A percentile compares a stretch with the other conserved stretches of the same genome.
Conservation (phyloP, 2,888 invertebrate species). For the Himalopsyche kuldschensis region DNA sequence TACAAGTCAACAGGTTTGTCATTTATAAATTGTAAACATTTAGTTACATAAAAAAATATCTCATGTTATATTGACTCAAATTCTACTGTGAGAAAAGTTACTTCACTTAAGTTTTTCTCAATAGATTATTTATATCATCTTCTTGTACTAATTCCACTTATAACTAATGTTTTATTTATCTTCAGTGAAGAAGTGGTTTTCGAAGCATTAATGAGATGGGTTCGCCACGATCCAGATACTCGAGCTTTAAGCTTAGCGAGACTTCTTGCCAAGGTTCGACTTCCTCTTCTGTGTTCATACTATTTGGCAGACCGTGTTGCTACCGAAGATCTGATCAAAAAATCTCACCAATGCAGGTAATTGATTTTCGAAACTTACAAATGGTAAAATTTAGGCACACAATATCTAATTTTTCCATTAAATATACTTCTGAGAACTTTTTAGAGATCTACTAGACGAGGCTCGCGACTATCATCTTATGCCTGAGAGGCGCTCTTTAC, state of each 20-base stretch:
- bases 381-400: background rate
- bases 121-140: too few species aligned
- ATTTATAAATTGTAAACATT: background rate
- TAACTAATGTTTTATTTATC: background rate
- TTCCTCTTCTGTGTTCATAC: constrained; percentile 80
- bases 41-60: background rate
- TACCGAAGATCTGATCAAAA: constrained; percentile 74
- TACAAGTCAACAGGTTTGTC: constrained; percentile 64
- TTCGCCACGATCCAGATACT: constrained; percentile 63
- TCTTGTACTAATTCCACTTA: too few species aligned
- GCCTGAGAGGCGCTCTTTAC: constrained; percentile 77
- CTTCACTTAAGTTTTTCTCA: too few species aligned
- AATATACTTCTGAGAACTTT: background rate
- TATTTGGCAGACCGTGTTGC: constrained; percentile 81
- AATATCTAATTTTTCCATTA: background rate
- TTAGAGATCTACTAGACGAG: constrained; percentile 80
- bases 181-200: constrained; percentile 78
- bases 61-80: too few species aligned
- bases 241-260: constrained; percentile 66
- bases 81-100: too few species aligned
- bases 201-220: constrained; percentile 82
- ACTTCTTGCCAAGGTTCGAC: constrained; percentile 72
- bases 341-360: constrained; percentile 76
- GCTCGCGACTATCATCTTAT: constrained; percentile 86
- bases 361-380: background rate